phyloP scores from a whole-genome alignment of 2,888 invertebrate genomes.

The Caenorhabditis virilis region DNA sequence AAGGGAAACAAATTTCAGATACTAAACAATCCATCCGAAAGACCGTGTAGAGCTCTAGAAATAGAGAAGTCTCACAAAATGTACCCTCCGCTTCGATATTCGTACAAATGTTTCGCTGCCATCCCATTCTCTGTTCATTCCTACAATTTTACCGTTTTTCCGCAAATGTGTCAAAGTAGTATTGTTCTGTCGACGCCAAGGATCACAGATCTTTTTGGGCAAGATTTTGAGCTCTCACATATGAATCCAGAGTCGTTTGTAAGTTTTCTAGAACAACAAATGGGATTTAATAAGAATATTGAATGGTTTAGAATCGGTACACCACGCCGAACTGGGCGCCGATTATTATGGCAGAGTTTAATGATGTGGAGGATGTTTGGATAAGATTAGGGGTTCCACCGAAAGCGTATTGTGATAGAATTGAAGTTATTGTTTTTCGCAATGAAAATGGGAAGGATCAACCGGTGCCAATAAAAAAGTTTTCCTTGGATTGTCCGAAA shows the following conservation, averaged over 20 bases:
- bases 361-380: slow-evolving; percentile 42
- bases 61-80: not conserved
- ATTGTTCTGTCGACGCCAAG: not conserved
- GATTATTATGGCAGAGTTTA: slow-evolving; percentile 47
- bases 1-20: slow-evolving; percentile 12
- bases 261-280: not conserved
- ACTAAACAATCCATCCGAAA: slow-evolving; percentile 13
- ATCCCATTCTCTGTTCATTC: slow-evolving; percentile 49
- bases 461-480: not conserved
- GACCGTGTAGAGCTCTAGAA: slow-evolving; percentile 24
- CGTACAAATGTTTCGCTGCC: slow-evolving; percentile 56
- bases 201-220: too few relatives aligned
- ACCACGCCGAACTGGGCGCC: slow-evolving; percentile 52
- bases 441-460: not conserved
- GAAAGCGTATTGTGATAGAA: slow-evolving; percentile 13
- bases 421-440: slow-evolving; percentile 9
- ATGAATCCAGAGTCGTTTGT: not conserved
- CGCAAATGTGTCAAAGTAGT: slow-evolving; percentile 48
- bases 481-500: not conserved
- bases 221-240: too few relatives aligned
- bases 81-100: slow-evolving; percentile 35
- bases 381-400: slow-evolving; percentile 18
- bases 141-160: slow-evolving; percentile 51
- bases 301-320: not conserved
- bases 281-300: not conserved